A percentile compares a stretch with the other conserved stretches of the same genome.
Evolutionary conservation across 2,888 invertebrate species (phyloP).

Genomic region (Erpobdella octoculata): DNA sequence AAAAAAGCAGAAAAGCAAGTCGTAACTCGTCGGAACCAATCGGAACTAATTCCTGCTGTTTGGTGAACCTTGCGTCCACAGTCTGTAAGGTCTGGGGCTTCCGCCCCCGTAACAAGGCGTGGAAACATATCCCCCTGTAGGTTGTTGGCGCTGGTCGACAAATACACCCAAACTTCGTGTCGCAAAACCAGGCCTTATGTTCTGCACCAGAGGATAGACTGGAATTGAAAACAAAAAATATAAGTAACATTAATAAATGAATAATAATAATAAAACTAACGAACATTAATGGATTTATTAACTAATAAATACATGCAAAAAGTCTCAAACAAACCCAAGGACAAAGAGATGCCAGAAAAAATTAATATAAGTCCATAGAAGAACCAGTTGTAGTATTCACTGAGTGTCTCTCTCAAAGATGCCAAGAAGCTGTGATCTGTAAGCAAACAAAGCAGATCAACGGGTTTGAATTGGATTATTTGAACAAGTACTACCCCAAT

Average conservation of each 20-base stretch:
- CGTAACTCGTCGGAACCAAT: not conserved
- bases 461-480: too few species aligned
- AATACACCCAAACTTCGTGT: not conserved
- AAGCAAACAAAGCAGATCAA: too few species aligned
- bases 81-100: not conserved
- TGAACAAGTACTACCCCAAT: too few species aligned
- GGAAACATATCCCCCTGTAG: not conserved
- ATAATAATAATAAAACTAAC: not conserved
- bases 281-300: not conserved
- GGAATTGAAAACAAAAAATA: not conserved
- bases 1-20: not conserved
- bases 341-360: conserved; percentile 1
- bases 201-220: not conserved
- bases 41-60: too few species aligned
- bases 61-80: not conserved
- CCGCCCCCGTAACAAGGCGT: not conserved
- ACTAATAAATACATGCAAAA: not conserved
- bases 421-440: not conserved
- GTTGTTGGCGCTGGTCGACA: not conserved
- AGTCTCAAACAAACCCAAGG: not conserved
- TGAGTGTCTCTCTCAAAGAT: not conserved
- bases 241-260: not conserved
- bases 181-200: not conserved
- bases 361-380: not conserved
- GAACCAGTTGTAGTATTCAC: conserved; percentile 3